phyloP scores from a whole-genome alignment of 2,888 invertebrate genomes.

The Odontocolon sp. region DNA sequence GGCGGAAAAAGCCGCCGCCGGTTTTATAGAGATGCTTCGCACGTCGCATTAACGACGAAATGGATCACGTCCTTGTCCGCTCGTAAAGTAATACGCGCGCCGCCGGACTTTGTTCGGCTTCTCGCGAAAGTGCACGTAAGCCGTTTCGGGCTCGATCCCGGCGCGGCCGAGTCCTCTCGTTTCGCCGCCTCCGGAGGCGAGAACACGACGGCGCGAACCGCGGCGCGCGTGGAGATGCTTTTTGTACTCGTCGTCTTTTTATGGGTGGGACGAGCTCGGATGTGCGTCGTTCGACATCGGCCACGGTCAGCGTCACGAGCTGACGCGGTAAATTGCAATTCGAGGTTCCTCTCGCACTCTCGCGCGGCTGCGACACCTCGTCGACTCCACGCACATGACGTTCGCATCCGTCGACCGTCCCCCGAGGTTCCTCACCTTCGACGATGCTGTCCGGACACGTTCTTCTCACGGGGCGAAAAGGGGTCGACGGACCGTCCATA shows the following conservation, averaged over 20 bases:
- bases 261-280: constrained; percentile 42
- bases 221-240: constrained; percentile 16
- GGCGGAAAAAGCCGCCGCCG: constrained; percentile 46
- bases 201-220: constrained; percentile 25
- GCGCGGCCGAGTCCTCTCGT: background rate
- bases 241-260: constrained; percentile 49
- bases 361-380: background rate
- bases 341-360: constrained; percentile 49
- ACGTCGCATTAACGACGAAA: constrained; percentile 78
- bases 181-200: background rate
- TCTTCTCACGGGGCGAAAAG: constrained; percentile 27
- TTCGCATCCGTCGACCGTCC: constrained; percentile 40
- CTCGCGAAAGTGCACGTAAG: constrained; percentile 69
- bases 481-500: constrained; percentile 25
- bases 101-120: constrained; percentile 76
- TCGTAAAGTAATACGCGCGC: constrained; percentile 77
- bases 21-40: constrained; percentile 75
- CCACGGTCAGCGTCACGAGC: constrained; percentile 61
- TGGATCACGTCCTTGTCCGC: constrained; percentile 78
- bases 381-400: constrained; percentile 7
- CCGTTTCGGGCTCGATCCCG: constrained; percentile 62
- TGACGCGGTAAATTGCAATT: constrained; percentile 70
- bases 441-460: constrained; percentile 43
- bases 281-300: constrained; percentile 49
- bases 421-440: constrained; percentile 29